A percentile compares a stretch with the other conserved stretches of the same genome.
Evolutionary conservation across 2,888 invertebrate species (phyloP).

Genomic region (Adela reaumurella): DNA sequence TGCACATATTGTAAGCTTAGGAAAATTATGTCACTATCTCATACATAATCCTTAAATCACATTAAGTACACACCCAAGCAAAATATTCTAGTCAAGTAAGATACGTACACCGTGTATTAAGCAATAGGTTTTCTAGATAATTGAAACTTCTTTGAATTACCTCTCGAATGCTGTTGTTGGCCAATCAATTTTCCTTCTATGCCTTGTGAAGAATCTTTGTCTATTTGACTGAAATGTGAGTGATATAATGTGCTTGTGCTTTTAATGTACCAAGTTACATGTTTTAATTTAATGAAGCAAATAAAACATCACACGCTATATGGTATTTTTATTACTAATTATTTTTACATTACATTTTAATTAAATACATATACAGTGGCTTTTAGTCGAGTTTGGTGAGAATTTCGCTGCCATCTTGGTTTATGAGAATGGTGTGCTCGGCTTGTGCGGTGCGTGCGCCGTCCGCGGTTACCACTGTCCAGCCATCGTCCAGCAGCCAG

Average conservation of each 20-base stretch:
- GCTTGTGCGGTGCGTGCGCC: slow-evolving; percentile 81
- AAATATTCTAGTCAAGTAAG: too few relatives aligned
- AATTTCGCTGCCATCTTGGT: slow-evolving; percentile 71
- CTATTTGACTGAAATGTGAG: slow-evolving; percentile 49
- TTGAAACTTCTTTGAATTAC: too few relatives aligned
- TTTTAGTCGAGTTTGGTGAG: slow-evolving; percentile 54
- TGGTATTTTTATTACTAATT: slow-evolving; percentile 21
- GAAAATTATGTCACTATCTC: too few relatives aligned
- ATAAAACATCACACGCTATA: slow-evolving; percentile 40
- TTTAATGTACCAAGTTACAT: slow-evolving; percentile 49
- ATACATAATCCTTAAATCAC: too few relatives aligned
- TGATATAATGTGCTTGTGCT: slow-evolving; percentile 54
- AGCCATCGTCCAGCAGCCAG: slow-evolving; percentile 77
- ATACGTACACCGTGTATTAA: too few relatives aligned
- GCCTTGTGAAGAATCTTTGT: slow-evolving; percentile 35
- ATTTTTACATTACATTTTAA: too few relatives aligned
- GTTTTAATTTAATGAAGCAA: slow-evolving; percentile 41
- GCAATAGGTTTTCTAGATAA: too few relatives aligned
- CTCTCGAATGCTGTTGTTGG: too few relatives aligned
- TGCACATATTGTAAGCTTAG: too few relatives aligned
- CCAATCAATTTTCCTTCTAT: slow-evolving; percentile 30
- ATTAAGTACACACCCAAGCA: too few relatives aligned
- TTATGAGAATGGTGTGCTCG: slow-evolving; percentile 89
- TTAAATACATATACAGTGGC: too few relatives aligned
- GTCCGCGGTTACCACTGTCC: slow-evolving; percentile 88